Evolutionary conservation across 2,113 vertebrate genomes (phyloP), one percentile per base, ranked within the genome.

Genomic region (Neotoma lepida): DNA sequence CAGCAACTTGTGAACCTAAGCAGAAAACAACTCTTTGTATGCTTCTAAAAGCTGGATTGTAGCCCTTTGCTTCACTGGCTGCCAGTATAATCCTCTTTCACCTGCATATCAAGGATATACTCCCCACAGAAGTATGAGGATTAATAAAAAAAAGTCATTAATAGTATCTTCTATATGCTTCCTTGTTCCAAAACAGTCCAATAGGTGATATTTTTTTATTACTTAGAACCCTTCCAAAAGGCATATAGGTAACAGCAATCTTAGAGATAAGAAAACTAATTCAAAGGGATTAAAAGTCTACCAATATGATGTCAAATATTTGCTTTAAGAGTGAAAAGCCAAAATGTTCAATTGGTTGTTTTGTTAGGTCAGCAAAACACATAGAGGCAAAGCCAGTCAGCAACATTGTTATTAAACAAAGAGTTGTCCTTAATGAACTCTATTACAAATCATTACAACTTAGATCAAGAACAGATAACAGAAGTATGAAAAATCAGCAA

Each of bases 251-350:
- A 97, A 85, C 87, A 96, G 33, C 85, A 97, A 97, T 96, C 96
- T 95, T 95, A 94, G 68, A 66, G 96, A 97, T 96, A 97, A 96
- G 93, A 93, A 96, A 97, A 94, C 82, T 94, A 97, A 97, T 97
- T 97, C 95, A 96, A 95, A 97, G 54, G 92, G 95, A 97, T 96
- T 96, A 97, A 96, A 96, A 95, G 87, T 96, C 96, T 87, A 86
- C 92, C 86, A 89, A 80, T 95, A 96, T 90, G 82, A 94, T 94
- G 91, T 96, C 86, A 92, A 96, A 95, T 96, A 97, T 97, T 96
- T 96, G 82, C 63, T 93, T 97, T 78, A 88, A 94, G 95, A 90
- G 49, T 90, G 46, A 92, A 88, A 96, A 97, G 73, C 88, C 51
- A 87, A 89, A 94, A 88, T 86, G 80, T 90, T 94, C 74, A 80